phyloP scores from a whole-genome alignment of 1,140 invertebrate species.

The Spodoptera litura region DNA sequence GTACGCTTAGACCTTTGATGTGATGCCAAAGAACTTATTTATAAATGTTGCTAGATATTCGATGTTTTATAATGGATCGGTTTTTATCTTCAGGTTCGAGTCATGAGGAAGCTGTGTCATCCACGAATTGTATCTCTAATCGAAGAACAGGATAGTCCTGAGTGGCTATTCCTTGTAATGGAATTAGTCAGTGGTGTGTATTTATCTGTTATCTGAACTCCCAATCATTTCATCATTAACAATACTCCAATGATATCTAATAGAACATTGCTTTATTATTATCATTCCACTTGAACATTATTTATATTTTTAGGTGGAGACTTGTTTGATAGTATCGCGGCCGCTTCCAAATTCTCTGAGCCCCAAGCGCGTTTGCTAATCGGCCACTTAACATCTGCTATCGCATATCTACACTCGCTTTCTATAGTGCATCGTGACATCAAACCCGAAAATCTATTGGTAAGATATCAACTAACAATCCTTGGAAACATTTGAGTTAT shows the following conservation, averaged over 20 bases:
- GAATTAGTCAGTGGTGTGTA: constrained; percentile 96
- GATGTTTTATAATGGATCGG: background rate
- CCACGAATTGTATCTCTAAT: constrained; percentile 97
- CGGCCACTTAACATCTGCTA: constrained; percentile 95
- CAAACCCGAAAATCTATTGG: constrained; percentile 98
- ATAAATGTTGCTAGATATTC: background rate
- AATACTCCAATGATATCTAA: constrained; percentile 22
- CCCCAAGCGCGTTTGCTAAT: constrained; percentile 96
- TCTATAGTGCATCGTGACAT: constrained; percentile 99
- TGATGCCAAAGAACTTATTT: constrained; percentile 23
- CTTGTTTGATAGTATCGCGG: constrained; percentile 98
- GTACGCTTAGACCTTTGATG: constrained; percentile 27
- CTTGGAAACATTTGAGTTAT: constrained; percentile 3
- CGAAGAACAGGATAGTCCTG: constrained; percentile 95
- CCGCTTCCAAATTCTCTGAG: constrained; percentile 97
- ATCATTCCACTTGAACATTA: constrained; percentile 44
- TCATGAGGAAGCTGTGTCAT: constrained; percentile 96
- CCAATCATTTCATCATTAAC: constrained; percentile 43
- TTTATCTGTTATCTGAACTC: background rate
- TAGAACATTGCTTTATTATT: constrained; percentile 39
- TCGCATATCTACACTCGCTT: constrained; percentile 97
- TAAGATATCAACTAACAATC: constrained; percentile 82
- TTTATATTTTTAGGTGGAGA: constrained; percentile 93
- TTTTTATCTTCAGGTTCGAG: constrained; percentile 90
- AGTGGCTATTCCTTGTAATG: constrained; percentile 97